Conservation (phyloP, 2,888 invertebrate genomes). For the Heliothis peltigera region DNA sequence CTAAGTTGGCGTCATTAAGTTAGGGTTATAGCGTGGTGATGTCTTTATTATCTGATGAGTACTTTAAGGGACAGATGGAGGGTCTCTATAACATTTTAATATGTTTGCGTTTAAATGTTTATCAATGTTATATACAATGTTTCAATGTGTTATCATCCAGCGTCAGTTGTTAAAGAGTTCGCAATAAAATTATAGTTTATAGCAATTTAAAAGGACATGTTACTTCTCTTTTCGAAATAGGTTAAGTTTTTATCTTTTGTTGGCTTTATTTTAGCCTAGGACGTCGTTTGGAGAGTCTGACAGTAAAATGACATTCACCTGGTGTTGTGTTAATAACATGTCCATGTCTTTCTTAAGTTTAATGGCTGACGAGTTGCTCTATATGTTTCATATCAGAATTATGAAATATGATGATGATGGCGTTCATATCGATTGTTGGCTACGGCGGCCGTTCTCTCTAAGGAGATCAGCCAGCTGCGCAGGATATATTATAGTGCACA, state of each 20-base stretch:
- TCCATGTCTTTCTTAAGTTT: not conserved
- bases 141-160: constrained; percentile 14
- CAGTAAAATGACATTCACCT: not conserved
- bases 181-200: not conserved
- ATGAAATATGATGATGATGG: too few relatives aligned
- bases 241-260: not conserved
- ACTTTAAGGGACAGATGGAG: constrained; percentile 27
- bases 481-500: too few relatives aligned
- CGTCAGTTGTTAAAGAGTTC: constrained; percentile 1
- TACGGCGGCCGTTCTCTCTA: too few relatives aligned
- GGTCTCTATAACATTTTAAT: constrained; percentile 26
- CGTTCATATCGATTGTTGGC: too few relatives aligned
- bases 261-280: not conserved
- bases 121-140: constrained; percentile 19
- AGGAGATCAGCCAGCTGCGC: too few relatives aligned
- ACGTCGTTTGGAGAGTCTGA: not conserved
- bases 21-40: constrained; percentile 23
- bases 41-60: constrained; percentile 42
- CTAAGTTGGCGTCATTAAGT: constrained; percentile 36
- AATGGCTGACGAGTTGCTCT: too few relatives aligned
- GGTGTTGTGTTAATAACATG: not conserved
- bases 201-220: not conserved
- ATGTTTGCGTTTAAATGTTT: constrained; percentile 8
- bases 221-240: not conserved
- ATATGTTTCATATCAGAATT: not conserved